Conservation (phyloP, 2,113 vertebrate genomes). For the Neomonachus schauinslandi region DNA sequence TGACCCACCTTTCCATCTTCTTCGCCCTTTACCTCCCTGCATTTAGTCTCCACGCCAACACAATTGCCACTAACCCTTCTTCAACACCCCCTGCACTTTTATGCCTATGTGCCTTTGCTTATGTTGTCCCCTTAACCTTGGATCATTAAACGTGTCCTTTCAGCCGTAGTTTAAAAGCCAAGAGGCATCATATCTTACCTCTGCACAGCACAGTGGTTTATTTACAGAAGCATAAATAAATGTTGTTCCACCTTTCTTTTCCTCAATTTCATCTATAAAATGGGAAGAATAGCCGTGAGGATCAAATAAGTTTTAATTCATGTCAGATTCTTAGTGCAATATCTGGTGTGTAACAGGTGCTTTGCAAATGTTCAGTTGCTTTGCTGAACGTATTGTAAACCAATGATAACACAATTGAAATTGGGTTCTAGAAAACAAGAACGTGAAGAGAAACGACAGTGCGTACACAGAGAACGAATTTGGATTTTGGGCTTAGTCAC, state of each 20-base stretch:
- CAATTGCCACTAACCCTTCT: neutral
- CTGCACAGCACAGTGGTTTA: neutral
- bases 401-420: neutral
- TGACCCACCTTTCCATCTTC: fast-evolving
- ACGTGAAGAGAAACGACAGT: neutral
- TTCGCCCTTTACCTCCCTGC: neutral
- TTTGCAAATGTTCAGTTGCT: neutral
- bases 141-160: neutral
- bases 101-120: neutral
- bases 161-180: neutral
- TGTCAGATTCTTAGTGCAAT: neutral
- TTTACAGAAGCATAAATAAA: neutral
- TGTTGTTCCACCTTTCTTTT: neutral
- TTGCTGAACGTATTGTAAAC: neutral
- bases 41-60: fast-evolving
- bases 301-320: neutral
- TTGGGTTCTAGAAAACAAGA: neutral
- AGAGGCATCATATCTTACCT: neutral
- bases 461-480: neutral
- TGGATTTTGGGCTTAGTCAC: neutral
- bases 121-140: neutral
- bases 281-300: neutral
- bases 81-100: neutral
- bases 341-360: neutral
- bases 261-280: neutral